A percentile compares a stretch with the other conserved stretches of the same genome.
phyloP scores from a whole-genome alignment of 2,113 vertebrate genomes.

The Labeo catla region DNA sequence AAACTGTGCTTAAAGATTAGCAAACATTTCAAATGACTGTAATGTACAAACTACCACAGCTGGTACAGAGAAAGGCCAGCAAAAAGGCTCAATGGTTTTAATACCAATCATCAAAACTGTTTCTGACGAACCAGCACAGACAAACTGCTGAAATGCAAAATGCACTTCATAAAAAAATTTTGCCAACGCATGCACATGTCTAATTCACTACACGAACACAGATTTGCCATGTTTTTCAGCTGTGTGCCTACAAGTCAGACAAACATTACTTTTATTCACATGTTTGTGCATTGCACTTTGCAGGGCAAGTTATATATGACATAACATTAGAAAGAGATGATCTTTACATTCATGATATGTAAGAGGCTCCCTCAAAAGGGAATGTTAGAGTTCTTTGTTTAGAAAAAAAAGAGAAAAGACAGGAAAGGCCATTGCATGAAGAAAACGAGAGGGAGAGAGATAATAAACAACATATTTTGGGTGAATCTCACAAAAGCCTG shows the following conservation, averaged over 20 bases:
- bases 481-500: neutral
- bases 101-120: neutral
- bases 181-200: constrained; percentile 18
- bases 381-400: constrained; percentile 59
- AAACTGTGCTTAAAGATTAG: constrained; percentile 44
- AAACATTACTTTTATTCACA: constrained; percentile 58
- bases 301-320: constrained; percentile 33
- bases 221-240: constrained; percentile 1
- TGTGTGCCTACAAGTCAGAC: constrained; percentile 36
- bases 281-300: constrained; percentile 59
- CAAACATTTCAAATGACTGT: constrained; percentile 11
- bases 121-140: constrained; percentile 29
- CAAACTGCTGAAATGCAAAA: neutral
- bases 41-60: constrained; percentile 17
- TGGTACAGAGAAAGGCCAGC: constrained; percentile 13
- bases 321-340: constrained; percentile 30
- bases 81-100: neutral
- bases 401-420: constrained; percentile 39
- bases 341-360: constrained; percentile 68
- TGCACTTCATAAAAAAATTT: neutral
- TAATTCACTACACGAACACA: constrained; percentile 6
- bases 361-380: constrained; percentile 59
- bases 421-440: constrained; percentile 64
- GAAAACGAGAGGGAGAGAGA: neutral
- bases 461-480: neutral